Evolutionary conservation across 2,797 vertebrate species (phyloP).

Genomic region (Lacerta agilis): DNA sequence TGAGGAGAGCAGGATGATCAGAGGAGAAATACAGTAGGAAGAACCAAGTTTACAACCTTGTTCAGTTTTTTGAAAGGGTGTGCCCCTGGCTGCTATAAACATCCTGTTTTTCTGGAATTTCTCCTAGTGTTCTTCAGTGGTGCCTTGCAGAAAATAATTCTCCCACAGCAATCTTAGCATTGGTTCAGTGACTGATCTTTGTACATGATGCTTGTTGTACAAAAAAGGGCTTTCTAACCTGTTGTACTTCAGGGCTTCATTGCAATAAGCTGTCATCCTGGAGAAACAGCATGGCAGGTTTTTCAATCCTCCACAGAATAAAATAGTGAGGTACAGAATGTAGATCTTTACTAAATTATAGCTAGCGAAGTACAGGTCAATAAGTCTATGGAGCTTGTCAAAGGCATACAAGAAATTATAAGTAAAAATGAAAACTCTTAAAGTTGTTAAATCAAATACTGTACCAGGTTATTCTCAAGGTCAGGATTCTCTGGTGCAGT

Average conservation of each 20-base stretch:
- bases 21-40: neutral
- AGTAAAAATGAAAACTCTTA: constrained; percentile 33
- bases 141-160: neutral
- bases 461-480: constrained; percentile 17
- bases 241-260: neutral
- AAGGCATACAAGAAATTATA: constrained; percentile 23
- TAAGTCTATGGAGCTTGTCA: constrained; percentile 31
- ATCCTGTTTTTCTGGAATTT: neutral
- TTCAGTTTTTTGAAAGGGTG: neutral
- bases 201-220: neutral
- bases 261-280: constrained; percentile 13
- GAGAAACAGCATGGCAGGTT: neutral
- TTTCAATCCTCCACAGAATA: neutral
- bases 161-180: neutral
- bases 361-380: constrained; percentile 16
- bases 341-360: constrained; percentile 14
- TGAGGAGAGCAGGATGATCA: neutral
- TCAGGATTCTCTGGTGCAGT: constrained; percentile 39
- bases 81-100: neutral
- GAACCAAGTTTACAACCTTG: neutral
- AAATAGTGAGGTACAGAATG: neutral
- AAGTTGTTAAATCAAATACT: constrained; percentile 33
- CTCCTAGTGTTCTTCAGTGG: neutral
- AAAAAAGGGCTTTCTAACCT: constrained; percentile 31
- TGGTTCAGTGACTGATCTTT: neutral